A percentile compares a stretch with the other conserved stretches of the same genome.
These are phyloP conservation scores for Diabrotica balteata DNA, from an alignment of 2,888 invertebrate genomes.

Conservation along the genomic window DNA sequence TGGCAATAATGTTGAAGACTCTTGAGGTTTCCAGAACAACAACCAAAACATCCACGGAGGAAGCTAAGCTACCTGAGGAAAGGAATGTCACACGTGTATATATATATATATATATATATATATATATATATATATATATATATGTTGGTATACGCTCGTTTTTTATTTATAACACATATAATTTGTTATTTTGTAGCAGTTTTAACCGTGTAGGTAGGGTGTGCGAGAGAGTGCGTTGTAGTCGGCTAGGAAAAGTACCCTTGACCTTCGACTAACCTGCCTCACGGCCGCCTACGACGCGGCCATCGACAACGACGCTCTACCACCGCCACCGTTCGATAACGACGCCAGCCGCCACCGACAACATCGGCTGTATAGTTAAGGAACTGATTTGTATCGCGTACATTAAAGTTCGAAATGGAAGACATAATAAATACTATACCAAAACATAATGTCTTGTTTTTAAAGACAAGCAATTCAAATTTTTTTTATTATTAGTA, in stretches of 20 bases:
- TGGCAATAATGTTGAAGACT: no score
- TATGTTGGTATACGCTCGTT: no score
- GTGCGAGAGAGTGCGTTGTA: slow-evolving; percentile 36
- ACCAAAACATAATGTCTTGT: no score
- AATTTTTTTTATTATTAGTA: no score
- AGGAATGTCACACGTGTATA: no score
- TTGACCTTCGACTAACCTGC: slow-evolving; percentile 61
- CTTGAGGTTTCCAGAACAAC: no score
- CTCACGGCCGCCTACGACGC: slow-evolving; percentile 54
- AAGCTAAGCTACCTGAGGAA: no score
- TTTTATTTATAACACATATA: slow-evolving; percentile 3
- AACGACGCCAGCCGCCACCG: slow-evolving; percentile 44
- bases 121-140: no score
- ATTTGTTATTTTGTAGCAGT: slow-evolving; percentile 18
- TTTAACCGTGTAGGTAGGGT: slow-evolving; percentile 13
- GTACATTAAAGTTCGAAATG: background rate
- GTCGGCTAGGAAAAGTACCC: slow-evolving; percentile 54
- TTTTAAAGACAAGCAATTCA: no score
- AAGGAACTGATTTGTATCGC: background rate
- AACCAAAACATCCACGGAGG: no score
- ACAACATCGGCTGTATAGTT: slow-evolving; percentile 7
- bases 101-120: no score
- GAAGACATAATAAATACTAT: no score
- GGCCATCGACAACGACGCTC: slow-evolving; percentile 38
- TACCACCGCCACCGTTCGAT: slow-evolving; percentile 48